Conservation (phyloP, 2,888 invertebrate genomes). For the Antheraea yamamai region DNA sequence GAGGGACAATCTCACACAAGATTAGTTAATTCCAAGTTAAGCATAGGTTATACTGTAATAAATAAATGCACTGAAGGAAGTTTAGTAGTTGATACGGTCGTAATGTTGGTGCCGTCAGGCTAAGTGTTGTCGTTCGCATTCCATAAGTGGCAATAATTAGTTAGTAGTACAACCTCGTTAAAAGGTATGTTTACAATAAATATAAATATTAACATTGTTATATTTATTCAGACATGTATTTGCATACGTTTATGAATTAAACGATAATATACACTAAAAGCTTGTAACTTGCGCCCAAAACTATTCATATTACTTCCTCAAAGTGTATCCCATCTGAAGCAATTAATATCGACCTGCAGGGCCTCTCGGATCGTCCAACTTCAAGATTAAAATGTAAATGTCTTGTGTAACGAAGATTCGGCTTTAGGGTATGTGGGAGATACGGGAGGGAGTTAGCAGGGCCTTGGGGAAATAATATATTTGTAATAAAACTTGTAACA, state of each 20-base stretch:
- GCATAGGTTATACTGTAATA: too few relatives aligned
- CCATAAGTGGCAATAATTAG: too few relatives aligned
- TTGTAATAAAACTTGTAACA: slow-evolving; percentile 25
- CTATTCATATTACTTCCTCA: slow-evolving; percentile 32
- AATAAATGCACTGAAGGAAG: too few relatives aligned
- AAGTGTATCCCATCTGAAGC: slow-evolving; percentile 47
- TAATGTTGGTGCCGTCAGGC: too few relatives aligned
- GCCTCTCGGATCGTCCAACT: slow-evolving; percentile 28
- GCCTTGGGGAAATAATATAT: not conserved
- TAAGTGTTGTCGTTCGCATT: too few relatives aligned
- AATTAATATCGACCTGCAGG: slow-evolving; percentile 55
- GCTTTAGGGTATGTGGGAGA: not conserved
- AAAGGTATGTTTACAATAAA: too few relatives aligned
- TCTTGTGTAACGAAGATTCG: slow-evolving; percentile 22
- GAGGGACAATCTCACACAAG: too few relatives aligned
- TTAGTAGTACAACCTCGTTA: too few relatives aligned
- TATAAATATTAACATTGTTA: too few relatives aligned
- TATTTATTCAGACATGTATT: not conserved
- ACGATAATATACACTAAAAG: not conserved
- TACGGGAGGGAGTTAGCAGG: not conserved
- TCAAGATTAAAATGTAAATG: slow-evolving; percentile 26
- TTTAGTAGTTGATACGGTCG: too few relatives aligned
- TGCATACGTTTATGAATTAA: not conserved
- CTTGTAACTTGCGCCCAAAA: slow-evolving; percentile 28
- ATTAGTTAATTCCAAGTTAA: too few relatives aligned